These are phyloP conservation scores for Anabas testudineus DNA, from an alignment of 2,797 vertebrate genomes.

Conservation along the genomic window DNA sequence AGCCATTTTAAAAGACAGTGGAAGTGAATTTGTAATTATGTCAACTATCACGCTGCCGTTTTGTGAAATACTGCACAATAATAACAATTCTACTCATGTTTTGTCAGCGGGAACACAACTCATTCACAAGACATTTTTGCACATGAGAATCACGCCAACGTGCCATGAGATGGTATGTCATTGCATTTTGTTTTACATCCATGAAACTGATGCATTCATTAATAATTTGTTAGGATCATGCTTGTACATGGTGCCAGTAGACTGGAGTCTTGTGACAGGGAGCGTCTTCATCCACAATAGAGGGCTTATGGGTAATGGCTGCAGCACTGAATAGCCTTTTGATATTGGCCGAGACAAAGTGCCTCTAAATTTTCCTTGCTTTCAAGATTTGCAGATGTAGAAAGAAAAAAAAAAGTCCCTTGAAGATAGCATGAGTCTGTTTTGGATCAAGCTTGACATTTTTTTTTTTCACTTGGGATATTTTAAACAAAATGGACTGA, in stretches of 20 bases:
- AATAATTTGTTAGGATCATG: conserved; percentile 64
- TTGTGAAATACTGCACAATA: neutral
- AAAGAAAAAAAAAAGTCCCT: conserved; percentile 49
- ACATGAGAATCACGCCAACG: conserved; percentile 41
- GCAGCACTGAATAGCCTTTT: conserved; percentile 78
- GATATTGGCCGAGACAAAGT: conserved; percentile 75
- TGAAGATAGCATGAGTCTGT: conserved; percentile 61
- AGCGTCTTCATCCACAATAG: conserved; percentile 71
- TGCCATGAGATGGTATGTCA: conserved; percentile 73
- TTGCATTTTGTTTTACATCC: conserved; percentile 62
- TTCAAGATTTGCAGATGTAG: conserved; percentile 66
- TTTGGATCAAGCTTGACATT: conserved; percentile 65
- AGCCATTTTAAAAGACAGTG: conserved; percentile 7
- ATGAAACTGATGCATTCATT: conserved; percentile 81
- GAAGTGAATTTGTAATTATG: conserved; percentile 23
- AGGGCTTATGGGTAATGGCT: conserved; percentile 72
- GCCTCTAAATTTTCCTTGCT: conserved; percentile 67
- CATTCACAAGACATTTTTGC: conserved; percentile 19
- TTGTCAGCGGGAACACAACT: conserved; percentile 23
- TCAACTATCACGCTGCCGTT: conserved; percentile 24
- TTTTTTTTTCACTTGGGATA: conserved; percentile 36
- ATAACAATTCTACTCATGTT: neutral
- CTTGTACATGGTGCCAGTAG: conserved; percentile 68
- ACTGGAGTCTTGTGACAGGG: conserved; percentile 76
- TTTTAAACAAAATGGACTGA: conserved; percentile 60